A percentile compares a stretch with the other conserved stretches of the same genome.
Conservation (phyloP, 1,140 invertebrate genomes). For the Hypsibius dujardini region DNA sequence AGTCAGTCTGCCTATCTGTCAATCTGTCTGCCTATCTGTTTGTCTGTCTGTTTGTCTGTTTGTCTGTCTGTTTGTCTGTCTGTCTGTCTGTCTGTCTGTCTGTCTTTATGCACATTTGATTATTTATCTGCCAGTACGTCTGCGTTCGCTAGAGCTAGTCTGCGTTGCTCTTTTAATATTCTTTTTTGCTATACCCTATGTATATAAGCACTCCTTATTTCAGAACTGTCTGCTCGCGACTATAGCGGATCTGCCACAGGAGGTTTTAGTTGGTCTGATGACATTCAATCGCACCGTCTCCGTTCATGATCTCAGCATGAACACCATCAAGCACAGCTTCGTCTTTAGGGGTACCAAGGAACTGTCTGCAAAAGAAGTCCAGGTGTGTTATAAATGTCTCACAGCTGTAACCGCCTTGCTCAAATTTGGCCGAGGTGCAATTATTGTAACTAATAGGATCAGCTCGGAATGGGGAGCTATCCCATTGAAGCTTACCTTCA, state of each 20-base stretch:
- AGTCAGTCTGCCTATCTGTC: no score
- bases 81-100: no score
- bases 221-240: conserved; percentile 86
- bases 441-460: background rate
- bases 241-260: conserved; percentile 76
- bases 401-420: no score
- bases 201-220: conserved; percentile 7
- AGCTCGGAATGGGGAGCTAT: background rate
- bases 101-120: no score
- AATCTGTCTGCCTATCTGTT: no score
- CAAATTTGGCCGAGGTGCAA: background rate
- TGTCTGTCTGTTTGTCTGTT: no score
- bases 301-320: conserved; percentile 60
- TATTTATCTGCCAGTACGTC: no score
- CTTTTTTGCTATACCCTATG: no score
- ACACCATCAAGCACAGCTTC: conserved; percentile 87
- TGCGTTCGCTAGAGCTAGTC: no score
- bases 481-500: background rate
- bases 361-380: conserved; percentile 81
- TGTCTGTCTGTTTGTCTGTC: no score
- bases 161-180: no score
- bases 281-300: conserved; percentile 95
- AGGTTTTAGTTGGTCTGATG: conserved; percentile 83
- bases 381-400: conserved; percentile 34
- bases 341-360: conserved; percentile 97